Evolutionary conservation across 64 coral and sea anemone species (phyloP).

Genomic region (Dendrophyllia cribrosa): DNA sequence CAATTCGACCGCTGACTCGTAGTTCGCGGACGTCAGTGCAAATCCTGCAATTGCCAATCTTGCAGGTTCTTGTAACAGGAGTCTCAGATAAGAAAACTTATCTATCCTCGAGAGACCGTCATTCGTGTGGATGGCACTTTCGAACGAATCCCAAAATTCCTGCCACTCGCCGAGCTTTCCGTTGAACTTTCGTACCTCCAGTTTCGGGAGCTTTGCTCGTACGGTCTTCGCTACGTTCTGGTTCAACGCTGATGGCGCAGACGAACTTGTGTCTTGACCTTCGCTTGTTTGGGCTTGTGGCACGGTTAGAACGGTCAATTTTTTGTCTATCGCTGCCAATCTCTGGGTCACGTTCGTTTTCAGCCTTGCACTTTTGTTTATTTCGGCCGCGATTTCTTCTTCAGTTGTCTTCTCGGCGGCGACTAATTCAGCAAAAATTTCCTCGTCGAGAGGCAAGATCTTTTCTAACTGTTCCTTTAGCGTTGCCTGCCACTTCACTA

Average conservation of each 20-base stretch:
- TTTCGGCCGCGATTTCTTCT: background rate
- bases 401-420: background rate
- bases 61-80: conserved; percentile 11
- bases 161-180: too few relatives aligned
- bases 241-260: too few relatives aligned
- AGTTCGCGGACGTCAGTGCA: too few relatives aligned
- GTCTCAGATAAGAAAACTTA: conserved; percentile 11
- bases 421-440: background rate
- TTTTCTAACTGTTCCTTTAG: background rate
- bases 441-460: background rate
- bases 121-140: too few relatives aligned
- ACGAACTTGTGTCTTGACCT: background rate
- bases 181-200: conserved; percentile 26
- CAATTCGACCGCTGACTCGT: too few relatives aligned
- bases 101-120: conserved; percentile 1
- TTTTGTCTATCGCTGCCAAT: too few relatives aligned
- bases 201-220: too few relatives aligned
- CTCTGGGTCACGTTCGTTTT: too few relatives aligned
- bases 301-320: too few relatives aligned
- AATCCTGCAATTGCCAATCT: conserved; percentile 64
- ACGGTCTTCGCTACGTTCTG: too few relatives aligned
- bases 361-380: background rate
- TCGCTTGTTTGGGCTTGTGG: too few relatives aligned
- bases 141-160: too few relatives aligned
- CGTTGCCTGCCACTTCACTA: background rate